Evolutionary conservation across 2,888 invertebrate species (phyloP), one percentile per base, ranked within the genome.

Genomic region (Alviniconcha strummeri): DNA sequence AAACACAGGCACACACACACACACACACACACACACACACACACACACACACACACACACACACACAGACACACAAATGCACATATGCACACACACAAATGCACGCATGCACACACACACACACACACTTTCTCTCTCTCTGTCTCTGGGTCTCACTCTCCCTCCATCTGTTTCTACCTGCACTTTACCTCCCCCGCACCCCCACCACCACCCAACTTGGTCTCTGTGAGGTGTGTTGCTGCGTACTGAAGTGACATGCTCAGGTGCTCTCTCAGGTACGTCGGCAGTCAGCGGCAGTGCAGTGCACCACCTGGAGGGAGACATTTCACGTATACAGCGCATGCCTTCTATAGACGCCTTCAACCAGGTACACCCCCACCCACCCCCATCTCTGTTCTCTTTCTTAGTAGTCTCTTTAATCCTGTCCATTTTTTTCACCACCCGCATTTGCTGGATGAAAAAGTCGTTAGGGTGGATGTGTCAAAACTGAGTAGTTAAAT

Each of bases 291-390:
- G 92, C 77, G 91, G 91, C 13, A 92, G 91, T 84, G 89, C 91
- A 57, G 90, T 89, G 77, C 88, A 89, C 57, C 91, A 93, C 85
- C 85, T 93, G 69, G 92, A 91, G 85, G 91, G 91, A 36, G 92
- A 93, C 76, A 90, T 93, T 80, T 89, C 91, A 17, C 89, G 93
- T 81, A 92, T 93, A 85, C 93, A 94, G 83, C 90, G 94, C 81
- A 92, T 94, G 87, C 91, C 92, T 9, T 94, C 94, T 2, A 95
- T 95, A 64, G 95, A 95, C 88, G 93, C 95, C 54, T 95, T 95
- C 88, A 95, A 95, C 88, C 94, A 94, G 89, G 92, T 92, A 84
- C 84, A 83, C 60, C 36, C 36, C 36, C 36, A 36, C 36, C 36
- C 36, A 36, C 36, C 36, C 36, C 36, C 36, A 36, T 36, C 36